phyloP scores from a whole-genome alignment of 2,113 vertebrate species.

The Chaetodon trifascialis region DNA sequence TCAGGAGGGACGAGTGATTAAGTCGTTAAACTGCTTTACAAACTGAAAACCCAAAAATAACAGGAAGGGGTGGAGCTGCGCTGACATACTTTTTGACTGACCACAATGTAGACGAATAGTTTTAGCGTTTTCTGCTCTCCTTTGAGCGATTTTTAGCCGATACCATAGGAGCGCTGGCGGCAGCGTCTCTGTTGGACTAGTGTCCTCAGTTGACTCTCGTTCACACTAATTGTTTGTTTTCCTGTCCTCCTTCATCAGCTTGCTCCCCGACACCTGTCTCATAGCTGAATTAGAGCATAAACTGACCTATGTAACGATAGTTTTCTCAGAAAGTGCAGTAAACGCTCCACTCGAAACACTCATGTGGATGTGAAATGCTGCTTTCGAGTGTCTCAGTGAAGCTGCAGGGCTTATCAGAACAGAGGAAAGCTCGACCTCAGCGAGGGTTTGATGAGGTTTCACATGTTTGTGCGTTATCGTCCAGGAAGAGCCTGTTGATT shows the following conservation, averaged over 20 bases:
- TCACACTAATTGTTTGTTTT: constrained; percentile 18
- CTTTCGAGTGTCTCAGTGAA: not conserved
- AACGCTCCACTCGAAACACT: not conserved
- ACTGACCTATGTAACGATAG: not conserved
- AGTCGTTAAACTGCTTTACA: too few species aligned
- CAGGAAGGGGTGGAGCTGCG: not conserved
- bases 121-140: not conserved
- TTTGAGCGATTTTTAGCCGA: not conserved
- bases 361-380: not conserved
- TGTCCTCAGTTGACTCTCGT: constrained; percentile 2
- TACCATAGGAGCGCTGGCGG: too few species aligned
- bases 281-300: constrained; percentile 2
- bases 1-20: not conserved
- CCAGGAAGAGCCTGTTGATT: not conserved
- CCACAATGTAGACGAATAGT: not conserved
- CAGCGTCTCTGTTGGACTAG: not conserved
- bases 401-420: not conserved
- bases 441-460: not conserved
- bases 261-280: not conserved
- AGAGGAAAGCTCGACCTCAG: not conserved
- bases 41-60: not conserved
- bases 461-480: not conserved
- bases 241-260: constrained; percentile 11
- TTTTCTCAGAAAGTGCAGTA: too few species aligned
- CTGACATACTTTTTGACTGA: constrained; percentile 23